Conservation (phyloP, 2,113 vertebrate genomes). For the Tylochromis polylepis region DNA sequence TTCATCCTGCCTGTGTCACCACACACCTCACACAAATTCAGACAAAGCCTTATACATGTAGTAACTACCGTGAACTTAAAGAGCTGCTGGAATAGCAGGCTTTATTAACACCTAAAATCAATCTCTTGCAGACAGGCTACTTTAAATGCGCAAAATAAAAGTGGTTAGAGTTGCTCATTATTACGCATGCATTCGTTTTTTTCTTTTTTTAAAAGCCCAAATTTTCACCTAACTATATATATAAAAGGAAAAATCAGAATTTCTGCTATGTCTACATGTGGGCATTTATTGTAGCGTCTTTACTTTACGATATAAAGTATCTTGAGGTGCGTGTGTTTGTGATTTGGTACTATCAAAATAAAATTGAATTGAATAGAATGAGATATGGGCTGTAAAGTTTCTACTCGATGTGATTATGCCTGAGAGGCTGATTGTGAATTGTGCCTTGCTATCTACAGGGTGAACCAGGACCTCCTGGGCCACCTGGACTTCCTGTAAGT, state of each 20-base stretch:
- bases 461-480: constrained; percentile 83
- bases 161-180: background rate
- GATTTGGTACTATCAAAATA: background rate
- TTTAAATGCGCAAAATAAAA: background rate
- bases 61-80: no score
- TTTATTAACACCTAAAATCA: background rate
- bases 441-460: constrained; percentile 72
- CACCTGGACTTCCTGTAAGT: constrained; percentile 89
- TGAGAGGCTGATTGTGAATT: background rate
- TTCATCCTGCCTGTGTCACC: background rate
- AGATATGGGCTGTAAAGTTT: background rate
- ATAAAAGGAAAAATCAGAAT: background rate
- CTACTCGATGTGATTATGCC: background rate
- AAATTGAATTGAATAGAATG: background rate
- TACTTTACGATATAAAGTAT: background rate
- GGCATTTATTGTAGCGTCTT: background rate
- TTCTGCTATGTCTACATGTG: background rate
- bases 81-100: background rate
- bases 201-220: background rate
- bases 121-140: background rate
- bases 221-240: background rate
- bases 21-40: no score
- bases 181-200: background rate
- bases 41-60: no score
- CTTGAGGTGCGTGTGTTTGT: background rate